Evolutionary conservation across 2,113 vertebrate genomes (phyloP).

Genomic region (Lycocorax pyrrhopterus): DNA sequence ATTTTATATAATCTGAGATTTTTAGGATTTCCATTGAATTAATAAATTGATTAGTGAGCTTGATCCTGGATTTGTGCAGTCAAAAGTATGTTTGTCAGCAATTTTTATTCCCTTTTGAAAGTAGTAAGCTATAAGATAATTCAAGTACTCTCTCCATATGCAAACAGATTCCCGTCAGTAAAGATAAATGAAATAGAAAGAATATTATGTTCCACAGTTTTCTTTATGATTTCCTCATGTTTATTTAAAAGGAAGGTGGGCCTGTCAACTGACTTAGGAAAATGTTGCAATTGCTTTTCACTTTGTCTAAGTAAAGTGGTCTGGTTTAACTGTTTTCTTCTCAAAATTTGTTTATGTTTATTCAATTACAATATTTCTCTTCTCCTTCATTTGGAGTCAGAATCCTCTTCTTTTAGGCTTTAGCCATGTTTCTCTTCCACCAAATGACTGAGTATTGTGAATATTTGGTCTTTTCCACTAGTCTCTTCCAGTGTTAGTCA

Average conservation of each 20-base stretch:
- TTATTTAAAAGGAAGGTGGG: background rate
- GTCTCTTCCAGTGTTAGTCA: background rate
- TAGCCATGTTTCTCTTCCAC: background rate
- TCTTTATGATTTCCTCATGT: background rate
- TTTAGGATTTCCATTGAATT: conserved; percentile 24
- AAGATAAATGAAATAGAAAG: background rate
- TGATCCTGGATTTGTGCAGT: background rate
- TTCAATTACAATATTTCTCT: background rate
- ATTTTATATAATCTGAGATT: background rate
- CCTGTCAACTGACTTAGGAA: background rate
- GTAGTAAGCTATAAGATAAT: background rate
- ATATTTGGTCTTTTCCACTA: background rate
- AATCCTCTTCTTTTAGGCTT: background rate
- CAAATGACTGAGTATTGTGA: background rate
- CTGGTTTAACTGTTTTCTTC: background rate
- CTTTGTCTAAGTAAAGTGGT: background rate
- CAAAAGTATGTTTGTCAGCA: background rate
- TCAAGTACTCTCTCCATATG: background rate
- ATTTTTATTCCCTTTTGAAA: conserved; percentile 25
- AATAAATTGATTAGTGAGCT: background rate
- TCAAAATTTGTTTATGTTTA: background rate
- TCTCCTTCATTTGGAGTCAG: background rate
- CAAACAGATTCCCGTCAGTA: background rate
- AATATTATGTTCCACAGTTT: background rate
- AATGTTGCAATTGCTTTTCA: background rate